phyloP scores from a whole-genome alignment of 2,888 invertebrate genomes.

The Drosophila nr. perissopoda region DNA sequence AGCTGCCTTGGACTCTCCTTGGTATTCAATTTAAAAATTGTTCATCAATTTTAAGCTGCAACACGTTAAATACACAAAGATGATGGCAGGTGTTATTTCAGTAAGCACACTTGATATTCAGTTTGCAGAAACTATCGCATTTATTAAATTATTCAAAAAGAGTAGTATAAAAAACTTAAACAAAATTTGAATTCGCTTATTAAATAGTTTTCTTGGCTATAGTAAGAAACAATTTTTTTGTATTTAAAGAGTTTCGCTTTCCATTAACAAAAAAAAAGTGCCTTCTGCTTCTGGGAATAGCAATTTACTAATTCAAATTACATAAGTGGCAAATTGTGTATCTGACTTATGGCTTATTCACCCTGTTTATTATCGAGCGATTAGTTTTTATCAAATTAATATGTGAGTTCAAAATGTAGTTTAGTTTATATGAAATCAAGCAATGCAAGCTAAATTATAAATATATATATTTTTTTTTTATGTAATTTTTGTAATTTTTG shows the following conservation, averaged over 20 bases:
- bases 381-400: slow-evolving; percentile 1
- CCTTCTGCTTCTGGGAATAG: slow-evolving; percentile 16
- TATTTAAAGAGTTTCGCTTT: slow-evolving; percentile 39
- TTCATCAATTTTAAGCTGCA: neutral
- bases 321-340: slow-evolving; percentile 14
- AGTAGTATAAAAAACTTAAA: slow-evolving; percentile 69
- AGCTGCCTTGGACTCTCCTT: neutral
- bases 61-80: neutral
- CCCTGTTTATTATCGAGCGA: neutral
- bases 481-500: neutral
- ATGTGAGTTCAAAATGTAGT: slow-evolving; percentile 15
- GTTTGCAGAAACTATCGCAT: slow-evolving; percentile 57
- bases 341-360: neutral
- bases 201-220: slow-evolving; percentile 23
- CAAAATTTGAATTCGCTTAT: slow-evolving; percentile 34
- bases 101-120: slow-evolving; percentile 33
- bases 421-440: slow-evolving; percentile 4
- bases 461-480: slow-evolving; percentile 2
- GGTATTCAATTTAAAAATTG: neutral
- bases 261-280: slow-evolving; percentile 35
- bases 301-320: slow-evolving; percentile 20
- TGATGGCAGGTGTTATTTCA: neutral
- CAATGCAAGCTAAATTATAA: slow-evolving; percentile 24
- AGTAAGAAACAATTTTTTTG: slow-evolving; percentile 33
- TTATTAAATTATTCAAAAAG: slow-evolving; percentile 67